Evolutionary conservation across 2,888 invertebrate species (phyloP).

Genomic region (Dugesia japonica): DNA sequence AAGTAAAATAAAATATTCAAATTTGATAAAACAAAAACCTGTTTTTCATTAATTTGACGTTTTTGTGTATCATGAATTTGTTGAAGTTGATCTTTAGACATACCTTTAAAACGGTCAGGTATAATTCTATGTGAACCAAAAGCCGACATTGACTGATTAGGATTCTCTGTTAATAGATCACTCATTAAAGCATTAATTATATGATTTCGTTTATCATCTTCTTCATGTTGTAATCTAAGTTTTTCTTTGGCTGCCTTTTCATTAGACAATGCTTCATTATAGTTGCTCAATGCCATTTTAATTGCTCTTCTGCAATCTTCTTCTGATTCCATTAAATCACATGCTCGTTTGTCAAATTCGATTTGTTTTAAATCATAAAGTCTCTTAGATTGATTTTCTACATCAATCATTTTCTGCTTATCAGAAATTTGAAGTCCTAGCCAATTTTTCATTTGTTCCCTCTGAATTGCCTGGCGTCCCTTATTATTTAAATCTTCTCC

Average conservation of each 20-base stretch:
- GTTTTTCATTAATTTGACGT: constrained; percentile 55
- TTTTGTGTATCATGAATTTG: constrained; percentile 58
- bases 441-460: constrained; percentile 67
- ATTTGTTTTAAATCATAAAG: constrained; percentile 46
- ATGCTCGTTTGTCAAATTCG: constrained; percentile 45
- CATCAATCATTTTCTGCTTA: constrained; percentile 40
- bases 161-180: constrained; percentile 66
- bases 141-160: constrained; percentile 60
- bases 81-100: constrained; percentile 61
- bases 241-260: constrained; percentile 50
- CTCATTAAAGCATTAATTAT: constrained; percentile 48
- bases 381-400: constrained; percentile 35
- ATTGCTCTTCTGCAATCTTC: constrained; percentile 60
- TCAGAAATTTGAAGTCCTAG: constrained; percentile 60
- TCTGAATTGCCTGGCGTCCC: constrained; percentile 60
- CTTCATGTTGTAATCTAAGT: constrained; percentile 52
- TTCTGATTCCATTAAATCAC: constrained; percentile 60
- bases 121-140: constrained; percentile 57
- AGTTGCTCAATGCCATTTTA: constrained; percentile 59
- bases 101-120: constrained; percentile 57
- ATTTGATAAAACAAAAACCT: too few species aligned
- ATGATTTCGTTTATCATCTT: constrained; percentile 61
- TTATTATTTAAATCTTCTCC: constrained; percentile 64
- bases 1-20: constrained; percentile 28
- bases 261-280: constrained; percentile 59